Conservation (phyloP, 1,140 invertebrate species). For the Heliconius hermathena region DNA sequence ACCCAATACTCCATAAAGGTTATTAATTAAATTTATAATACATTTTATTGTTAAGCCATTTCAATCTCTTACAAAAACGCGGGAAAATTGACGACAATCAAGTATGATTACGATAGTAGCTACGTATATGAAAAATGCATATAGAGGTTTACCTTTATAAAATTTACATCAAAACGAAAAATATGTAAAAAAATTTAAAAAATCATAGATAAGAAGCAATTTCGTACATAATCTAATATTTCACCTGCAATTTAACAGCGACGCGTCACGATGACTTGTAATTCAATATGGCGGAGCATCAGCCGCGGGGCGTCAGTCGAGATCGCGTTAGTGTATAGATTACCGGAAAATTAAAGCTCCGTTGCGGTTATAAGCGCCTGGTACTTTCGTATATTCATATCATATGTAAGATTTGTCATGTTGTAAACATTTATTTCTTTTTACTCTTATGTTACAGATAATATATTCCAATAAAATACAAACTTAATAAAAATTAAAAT, state of each 20-base stretch:
- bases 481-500: neutral
- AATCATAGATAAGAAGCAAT: slow-evolving; percentile 9
- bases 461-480: neutral
- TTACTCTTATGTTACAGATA: neutral
- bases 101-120: too few species aligned
- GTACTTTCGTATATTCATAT: slow-evolving; percentile 17
- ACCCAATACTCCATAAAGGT: too few species aligned
- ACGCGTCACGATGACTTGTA: slow-evolving; percentile 38
- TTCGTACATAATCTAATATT: slow-evolving; percentile 30
- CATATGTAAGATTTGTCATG: neutral
- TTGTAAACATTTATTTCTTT: neutral
- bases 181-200: neutral
- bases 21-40: too few species aligned
- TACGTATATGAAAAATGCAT: too few species aligned
- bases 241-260: slow-evolving; percentile 32
- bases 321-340: slow-evolving; percentile 45
- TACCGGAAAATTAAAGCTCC: slow-evolving; percentile 49
- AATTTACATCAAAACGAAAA: too few species aligned
- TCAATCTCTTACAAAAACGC: too few species aligned
- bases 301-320: slow-evolving; percentile 44
- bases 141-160: too few species aligned
- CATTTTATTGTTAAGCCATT: too few species aligned
- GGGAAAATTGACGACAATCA: too few species aligned
- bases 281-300: slow-evolving; percentile 46
- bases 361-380: slow-evolving; percentile 24